Percentiles rank a stretch among this genome's conserved stretches.
Conservation (phyloP, 2,888 invertebrate species). For the Toxonevra muliebris region DNA sequence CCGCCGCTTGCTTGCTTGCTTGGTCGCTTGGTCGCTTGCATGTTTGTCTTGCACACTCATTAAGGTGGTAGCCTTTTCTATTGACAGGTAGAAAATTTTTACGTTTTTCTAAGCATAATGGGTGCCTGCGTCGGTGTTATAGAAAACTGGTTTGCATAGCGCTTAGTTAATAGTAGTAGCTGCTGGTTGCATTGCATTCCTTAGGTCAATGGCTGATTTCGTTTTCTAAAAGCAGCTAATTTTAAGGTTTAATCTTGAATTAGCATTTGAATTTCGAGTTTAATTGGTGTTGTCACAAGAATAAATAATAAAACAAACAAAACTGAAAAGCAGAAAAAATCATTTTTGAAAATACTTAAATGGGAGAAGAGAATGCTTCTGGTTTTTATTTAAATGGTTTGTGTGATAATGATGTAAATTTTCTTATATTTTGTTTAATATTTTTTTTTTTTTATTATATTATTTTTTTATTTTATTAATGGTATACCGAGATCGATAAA, state of each 20-base stretch:
- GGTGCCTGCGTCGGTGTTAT: background rate
- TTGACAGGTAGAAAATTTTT: slow-evolving; percentile 61
- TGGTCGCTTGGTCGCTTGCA: too few species aligned
- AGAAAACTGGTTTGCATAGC: slow-evolving; percentile 29
- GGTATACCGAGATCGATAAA: too few species aligned
- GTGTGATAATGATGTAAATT: too few species aligned
- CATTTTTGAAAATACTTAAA: too few species aligned
- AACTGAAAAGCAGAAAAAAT: too few species aligned
- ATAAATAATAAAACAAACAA: background rate
- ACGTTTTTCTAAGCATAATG: slow-evolving; percentile 30
- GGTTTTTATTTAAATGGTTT: too few species aligned
- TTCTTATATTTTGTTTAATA: too few species aligned
- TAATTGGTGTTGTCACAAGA: background rate
- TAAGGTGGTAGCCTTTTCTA: slow-evolving; percentile 41
- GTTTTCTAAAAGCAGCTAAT: background rate
- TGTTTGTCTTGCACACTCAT: slow-evolving; percentile 48
- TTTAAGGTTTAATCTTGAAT: background rate
- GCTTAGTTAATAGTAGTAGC: background rate
- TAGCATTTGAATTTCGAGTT: slow-evolving; percentile 3
- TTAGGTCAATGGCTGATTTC: slow-evolving; percentile 39
- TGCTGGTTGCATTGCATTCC: background rate
- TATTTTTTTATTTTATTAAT: too few species aligned
- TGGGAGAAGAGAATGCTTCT: too few species aligned
- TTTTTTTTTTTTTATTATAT: too few species aligned
- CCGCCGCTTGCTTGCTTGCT: too few species aligned